These are phyloP conservation scores for Heterocephalus glaber DNA, from an alignment of 2,113 vertebrate species.

Conservation along the genomic window DNA sequence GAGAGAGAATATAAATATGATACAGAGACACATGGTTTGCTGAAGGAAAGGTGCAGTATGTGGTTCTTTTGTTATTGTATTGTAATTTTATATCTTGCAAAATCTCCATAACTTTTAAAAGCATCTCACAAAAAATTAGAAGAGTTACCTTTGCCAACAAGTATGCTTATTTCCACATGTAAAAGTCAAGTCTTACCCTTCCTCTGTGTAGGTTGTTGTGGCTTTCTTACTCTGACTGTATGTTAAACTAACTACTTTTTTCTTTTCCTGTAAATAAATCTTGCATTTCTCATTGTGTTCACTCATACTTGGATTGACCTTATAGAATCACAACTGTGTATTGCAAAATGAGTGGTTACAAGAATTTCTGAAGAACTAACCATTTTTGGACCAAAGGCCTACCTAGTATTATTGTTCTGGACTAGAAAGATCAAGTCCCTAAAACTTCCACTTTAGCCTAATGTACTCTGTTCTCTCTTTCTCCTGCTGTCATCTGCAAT, in stretches of 20 bases:
- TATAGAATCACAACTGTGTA: not conserved
- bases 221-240: not conserved
- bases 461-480: not conserved
- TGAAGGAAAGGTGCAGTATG: constrained; percentile 31
- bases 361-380: constrained; percentile 3
- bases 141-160: not conserved
- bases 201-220: constrained; percentile 8
- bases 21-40: not conserved
- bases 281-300: not conserved
- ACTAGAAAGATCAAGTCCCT: not conserved
- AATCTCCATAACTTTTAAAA: not conserved
- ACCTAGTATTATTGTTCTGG: not conserved
- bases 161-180: constrained; percentile 5
- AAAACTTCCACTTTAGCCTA: not conserved
- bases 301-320: constrained; percentile 30
- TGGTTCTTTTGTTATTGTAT: not conserved
- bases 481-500: not conserved
- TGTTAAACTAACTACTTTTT: not conserved
- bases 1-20: not conserved
- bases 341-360: constrained; percentile 28
- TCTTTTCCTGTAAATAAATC: not conserved
- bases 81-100: constrained; percentile 42
- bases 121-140: not conserved
- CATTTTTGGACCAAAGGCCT: not conserved
- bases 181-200: not conserved